Evolutionary conservation across 2,797 vertebrate genomes (phyloP).

Genomic region (Loriculus beryllinus): DNA sequence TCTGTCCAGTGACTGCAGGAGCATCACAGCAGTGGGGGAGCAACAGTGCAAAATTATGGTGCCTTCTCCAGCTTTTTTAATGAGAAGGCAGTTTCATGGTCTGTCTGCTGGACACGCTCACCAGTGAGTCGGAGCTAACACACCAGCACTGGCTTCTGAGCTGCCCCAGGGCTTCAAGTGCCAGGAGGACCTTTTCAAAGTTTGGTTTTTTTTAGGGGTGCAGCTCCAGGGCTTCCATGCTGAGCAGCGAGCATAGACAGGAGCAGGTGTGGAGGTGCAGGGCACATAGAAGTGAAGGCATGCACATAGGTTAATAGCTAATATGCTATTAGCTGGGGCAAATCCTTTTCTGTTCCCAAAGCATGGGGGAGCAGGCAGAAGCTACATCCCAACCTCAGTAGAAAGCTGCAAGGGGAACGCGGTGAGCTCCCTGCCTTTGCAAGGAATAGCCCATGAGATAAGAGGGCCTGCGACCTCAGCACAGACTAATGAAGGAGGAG

Average conservation of each 20-base stretch:
- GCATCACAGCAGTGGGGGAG: neutral
- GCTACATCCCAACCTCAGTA: accelerated
- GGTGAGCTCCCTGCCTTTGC: neutral
- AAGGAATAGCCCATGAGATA: neutral
- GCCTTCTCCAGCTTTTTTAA: neutral
- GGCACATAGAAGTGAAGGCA: neutral
- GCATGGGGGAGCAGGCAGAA: neutral
- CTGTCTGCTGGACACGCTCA: neutral
- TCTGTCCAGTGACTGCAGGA: neutral
- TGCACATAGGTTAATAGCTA: neutral
- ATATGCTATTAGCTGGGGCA: neutral
- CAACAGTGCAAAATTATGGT: neutral
- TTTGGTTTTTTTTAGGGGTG: neutral
- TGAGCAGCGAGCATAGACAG: neutral
- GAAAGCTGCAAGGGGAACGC: neutral
- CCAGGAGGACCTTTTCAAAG: neutral
- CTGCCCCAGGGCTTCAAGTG: neutral
- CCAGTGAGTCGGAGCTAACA: neutral
- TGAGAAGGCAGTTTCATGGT: neutral
- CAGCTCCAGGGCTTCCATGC: neutral
- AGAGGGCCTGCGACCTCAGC: neutral
- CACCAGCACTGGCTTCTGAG: neutral
- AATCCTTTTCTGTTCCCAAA: neutral
- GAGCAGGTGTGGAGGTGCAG: neutral
- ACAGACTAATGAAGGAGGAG: neutral